Percentiles rank a stretch among this genome's conserved stretches.
Conservation (phyloP, 2,888 invertebrate species). For the Thysanoteuthis rhombus region DNA sequence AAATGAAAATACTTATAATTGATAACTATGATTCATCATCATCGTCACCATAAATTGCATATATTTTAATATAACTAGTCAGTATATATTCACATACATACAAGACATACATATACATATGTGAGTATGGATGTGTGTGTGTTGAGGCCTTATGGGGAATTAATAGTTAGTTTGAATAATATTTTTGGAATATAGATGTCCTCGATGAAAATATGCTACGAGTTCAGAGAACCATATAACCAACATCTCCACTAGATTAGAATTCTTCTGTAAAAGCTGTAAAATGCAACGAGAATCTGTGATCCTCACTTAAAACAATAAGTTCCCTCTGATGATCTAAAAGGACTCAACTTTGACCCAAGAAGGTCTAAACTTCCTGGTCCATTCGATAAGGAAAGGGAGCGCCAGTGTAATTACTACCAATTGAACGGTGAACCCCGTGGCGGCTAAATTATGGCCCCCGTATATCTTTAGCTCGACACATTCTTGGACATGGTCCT, state of each 20-base stretch:
- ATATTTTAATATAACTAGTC: no score
- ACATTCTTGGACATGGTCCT: conserved; percentile 12
- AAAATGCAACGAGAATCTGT: neutral
- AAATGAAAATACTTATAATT: no score
- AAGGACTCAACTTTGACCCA: neutral
- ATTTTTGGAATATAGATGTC: neutral
- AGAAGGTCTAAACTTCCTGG: neutral
- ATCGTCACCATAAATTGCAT: no score
- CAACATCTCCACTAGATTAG: neutral
- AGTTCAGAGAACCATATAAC: neutral
- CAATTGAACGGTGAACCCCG: conserved; percentile 12
- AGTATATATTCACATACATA: no score
- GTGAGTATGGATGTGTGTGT: no score
- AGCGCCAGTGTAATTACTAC: neutral
- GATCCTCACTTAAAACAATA: neutral
- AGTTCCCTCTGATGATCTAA: neutral
- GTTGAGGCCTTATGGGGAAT: no score
- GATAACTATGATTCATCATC: no score
- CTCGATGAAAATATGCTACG: neutral
- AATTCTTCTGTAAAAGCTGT: neutral
- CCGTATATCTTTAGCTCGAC: neutral
- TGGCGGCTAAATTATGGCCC: neutral
- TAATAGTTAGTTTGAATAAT: no score
- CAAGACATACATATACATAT: no score
- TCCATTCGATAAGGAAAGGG: neutral